Evolutionary conservation across 2,113 vertebrate genomes (phyloP), one percentile per base, ranked within the genome.

Genomic region (Eptatretus burgeri): DNA sequence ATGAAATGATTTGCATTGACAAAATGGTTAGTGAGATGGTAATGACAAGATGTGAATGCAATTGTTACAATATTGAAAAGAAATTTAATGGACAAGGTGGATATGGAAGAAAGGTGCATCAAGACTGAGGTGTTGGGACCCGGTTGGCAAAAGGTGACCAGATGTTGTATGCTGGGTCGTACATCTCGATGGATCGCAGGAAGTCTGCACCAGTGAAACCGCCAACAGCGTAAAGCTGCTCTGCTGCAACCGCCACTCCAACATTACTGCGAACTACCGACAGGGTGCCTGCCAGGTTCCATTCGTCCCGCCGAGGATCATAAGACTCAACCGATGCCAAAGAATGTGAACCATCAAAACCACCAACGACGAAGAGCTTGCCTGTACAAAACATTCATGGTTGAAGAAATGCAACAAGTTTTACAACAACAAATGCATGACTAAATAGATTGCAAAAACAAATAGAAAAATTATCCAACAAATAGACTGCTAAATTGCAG

Each of bases 191-290:
- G 12, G 56, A 60, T 11, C 56, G 56, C 56, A 60, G 56, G 56
- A 60, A 60, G n/a, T 60, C n/a, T 20, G 56, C 56, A 20, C 56
- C 56, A 20, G 56, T 60, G 56, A 60, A 60, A 13, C 56, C 56
- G 9, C 56, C 56, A 20, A 60, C 56, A 10, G 56, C 56, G 56
- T 60, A 60, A 11, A 60, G 56, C 1, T 12, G 56, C 56, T 20
- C 56, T 2, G n/a, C 56, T n/a, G 56, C 56, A n/a, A 60, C 56
- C 56, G 56, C 56, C 9, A 60, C 56, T n/a, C 56, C 56, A 20
- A 20, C 56, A 12, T 60, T 60, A 20, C 56, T 60, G 12, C 56
- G 56, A n/a, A 60, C 56, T 20, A 60, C 56, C 12, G 56, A 60
- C 56, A 60, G 56, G 56, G 10, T 60, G 56, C n/a, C 56, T 20